Conservation (phyloP, 2,113 vertebrate genomes). For the Salvelinus namaycush region DNA sequence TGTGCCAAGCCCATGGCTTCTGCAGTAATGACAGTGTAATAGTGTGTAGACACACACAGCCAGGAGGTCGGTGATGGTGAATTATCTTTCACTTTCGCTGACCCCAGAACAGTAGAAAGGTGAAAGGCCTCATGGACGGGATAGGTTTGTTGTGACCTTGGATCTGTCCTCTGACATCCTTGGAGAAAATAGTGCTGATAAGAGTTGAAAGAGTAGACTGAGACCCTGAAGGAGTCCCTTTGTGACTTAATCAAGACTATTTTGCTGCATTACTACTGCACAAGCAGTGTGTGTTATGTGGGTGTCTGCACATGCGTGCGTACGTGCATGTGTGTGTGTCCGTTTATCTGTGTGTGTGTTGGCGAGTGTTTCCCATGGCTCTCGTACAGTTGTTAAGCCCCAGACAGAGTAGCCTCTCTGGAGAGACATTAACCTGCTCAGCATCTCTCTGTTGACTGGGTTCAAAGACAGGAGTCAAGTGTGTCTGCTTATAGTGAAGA, state of each 20-base stretch:
- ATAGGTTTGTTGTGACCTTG: background rate
- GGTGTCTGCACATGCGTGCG: background rate
- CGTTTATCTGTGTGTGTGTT: background rate
- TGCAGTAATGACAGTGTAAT: background rate
- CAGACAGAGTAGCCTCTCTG: constrained; percentile 38
- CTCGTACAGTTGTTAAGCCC: background rate
- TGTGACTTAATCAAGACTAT: background rate
- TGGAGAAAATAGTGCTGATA: background rate
- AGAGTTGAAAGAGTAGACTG: background rate
- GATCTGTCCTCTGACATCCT: background rate
- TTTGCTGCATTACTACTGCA: background rate
- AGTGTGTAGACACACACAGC: background rate
- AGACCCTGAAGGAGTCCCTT: background rate
- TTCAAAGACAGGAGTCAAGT: constrained; percentile 20
- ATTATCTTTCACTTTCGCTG: background rate
- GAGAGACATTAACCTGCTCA: constrained; percentile 61
- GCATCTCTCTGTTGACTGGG: constrained; percentile 61
- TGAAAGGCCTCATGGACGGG: background rate
- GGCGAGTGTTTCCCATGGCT: too few relatives aligned
- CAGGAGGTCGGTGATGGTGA: background rate
- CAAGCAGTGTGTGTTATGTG: too few relatives aligned
- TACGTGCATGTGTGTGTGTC: constrained; percentile 10
- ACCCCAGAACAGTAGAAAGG: background rate
- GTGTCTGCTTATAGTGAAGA: constrained; percentile 50
- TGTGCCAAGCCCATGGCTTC: background rate